These are phyloP conservation scores for Gymnogyps californianus DNA, from an alignment of 2,113 vertebrate genomes.

Conservation along the genomic window DNA sequence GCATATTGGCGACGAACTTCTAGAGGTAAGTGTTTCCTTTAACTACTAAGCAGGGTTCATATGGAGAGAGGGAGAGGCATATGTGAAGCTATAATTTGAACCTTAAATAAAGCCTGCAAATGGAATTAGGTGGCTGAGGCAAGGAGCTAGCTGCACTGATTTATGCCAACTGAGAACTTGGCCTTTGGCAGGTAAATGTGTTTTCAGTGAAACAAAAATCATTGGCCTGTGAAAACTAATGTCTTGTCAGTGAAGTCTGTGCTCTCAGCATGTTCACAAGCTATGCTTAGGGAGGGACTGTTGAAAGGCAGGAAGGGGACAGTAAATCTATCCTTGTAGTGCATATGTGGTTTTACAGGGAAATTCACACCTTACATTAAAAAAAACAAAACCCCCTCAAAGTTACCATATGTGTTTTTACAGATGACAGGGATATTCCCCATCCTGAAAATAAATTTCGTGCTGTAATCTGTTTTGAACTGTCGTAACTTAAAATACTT, in stretches of 20 bases:
- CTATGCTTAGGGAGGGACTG: background rate
- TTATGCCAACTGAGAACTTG: conserved; percentile 34
- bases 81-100: background rate
- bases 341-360: conserved; percentile 21
- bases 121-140: conserved; percentile 4
- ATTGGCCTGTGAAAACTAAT: conserved; percentile 42
- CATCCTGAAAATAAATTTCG: background rate
- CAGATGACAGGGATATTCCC: conserved; percentile 40
- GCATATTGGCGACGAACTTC: conserved; percentile 86
- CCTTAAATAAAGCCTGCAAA: conserved; percentile 11
- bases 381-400: background rate
- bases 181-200: conserved; percentile 60
- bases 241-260: conserved; percentile 43
- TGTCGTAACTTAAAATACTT: background rate
- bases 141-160: conserved; percentile 23
- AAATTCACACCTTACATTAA: conserved; percentile 30
- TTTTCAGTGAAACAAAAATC: conserved; percentile 47
- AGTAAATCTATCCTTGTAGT: conserved; percentile 31
- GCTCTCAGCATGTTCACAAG: conserved; percentile 53
- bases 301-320: conserved; percentile 41
- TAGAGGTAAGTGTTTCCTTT: conserved; percentile 81
- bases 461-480: conserved; percentile 4
- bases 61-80: background rate
- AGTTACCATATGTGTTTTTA: conserved; percentile 40
- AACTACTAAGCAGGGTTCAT: background rate